Evolutionary conservation across 2,797 vertebrate genomes (phyloP).

Genomic region (Dendrocincla fuliginosa): DNA sequence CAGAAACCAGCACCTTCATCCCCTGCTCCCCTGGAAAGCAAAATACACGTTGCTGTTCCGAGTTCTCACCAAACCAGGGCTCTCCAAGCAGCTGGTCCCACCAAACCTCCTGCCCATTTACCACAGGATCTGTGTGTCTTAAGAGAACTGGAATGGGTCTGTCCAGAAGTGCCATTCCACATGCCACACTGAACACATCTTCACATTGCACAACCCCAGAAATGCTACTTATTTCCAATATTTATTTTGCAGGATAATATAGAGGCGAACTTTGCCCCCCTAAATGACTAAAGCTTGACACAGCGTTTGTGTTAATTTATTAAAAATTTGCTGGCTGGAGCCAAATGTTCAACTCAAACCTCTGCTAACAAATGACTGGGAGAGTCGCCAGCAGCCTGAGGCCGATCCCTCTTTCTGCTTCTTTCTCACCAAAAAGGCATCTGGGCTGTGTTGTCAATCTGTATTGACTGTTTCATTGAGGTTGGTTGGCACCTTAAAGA

Average conservation of each 20-base stretch:
- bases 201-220: not conserved
- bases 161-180: not conserved
- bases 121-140: not conserved
- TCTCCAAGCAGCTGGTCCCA: not conserved
- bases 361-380: conserved; percentile 53
- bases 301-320: conserved; percentile 39
- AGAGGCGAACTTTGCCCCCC: not conserved
- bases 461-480: not conserved
- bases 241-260: conserved; percentile 20
- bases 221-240: conserved; percentile 47
- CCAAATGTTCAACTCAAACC: conserved; percentile 17
- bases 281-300: conserved; percentile 40
- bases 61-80: not conserved
- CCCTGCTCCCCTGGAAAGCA: not conserved
- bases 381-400: not conserved
- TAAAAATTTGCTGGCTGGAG: not conserved
- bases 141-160: not conserved
- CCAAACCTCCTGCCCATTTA: not conserved
- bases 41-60: not conserved
- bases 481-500: not conserved
- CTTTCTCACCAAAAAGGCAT: conserved; percentile 20
- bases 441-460: not conserved
- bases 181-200: not conserved
- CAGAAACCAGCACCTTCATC: not conserved
- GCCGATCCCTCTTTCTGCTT: not conserved